Conservation (phyloP, 2,888 invertebrate genomes). For the Acronicta alni region DNA sequence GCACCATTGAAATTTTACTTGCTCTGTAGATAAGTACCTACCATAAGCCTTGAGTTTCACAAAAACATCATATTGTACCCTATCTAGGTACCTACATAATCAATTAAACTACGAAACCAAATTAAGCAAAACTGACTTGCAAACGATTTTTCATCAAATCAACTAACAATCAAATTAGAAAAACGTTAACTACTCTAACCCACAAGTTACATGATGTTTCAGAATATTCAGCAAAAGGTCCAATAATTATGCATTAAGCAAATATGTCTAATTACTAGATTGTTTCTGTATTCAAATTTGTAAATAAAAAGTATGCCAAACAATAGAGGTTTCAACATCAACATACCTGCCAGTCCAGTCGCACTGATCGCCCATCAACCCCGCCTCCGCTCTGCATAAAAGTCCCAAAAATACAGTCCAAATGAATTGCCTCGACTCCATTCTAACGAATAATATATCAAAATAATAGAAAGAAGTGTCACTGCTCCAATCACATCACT, state of each 20-base stretch:
- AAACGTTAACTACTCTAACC: not conserved
- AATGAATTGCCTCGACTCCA: constrained; percentile 73
- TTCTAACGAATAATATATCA: constrained; percentile 64
- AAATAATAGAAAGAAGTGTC: constrained; percentile 43
- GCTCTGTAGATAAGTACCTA: no score
- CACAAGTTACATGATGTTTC: not conserved
- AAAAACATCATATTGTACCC: no score
- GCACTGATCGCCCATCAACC: constrained; percentile 91
- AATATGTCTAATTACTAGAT: constrained; percentile 32
- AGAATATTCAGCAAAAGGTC: constrained; percentile 10
- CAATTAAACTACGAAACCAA: not conserved
- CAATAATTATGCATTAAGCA: no score
- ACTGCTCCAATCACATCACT: constrained; percentile 69
- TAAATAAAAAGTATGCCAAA: constrained; percentile 59
- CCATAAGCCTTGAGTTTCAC: no score
- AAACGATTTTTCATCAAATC: not conserved
- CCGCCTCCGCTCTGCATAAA: constrained; percentile 84
- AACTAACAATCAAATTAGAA: not conserved
- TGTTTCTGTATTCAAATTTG: constrained; percentile 29
- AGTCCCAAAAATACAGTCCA: constrained; percentile 82
- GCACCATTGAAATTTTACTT: no score
- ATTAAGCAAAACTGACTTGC: not conserved
- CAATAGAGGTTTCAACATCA: constrained; percentile 63
- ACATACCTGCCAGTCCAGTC: constrained; percentile 92
- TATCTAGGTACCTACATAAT: not conserved